These are phyloP conservation scores for Paramisgurnus dabryanus DNA, from an alignment of 2,113 vertebrate genomes.

Conservation along the genomic window DNA sequence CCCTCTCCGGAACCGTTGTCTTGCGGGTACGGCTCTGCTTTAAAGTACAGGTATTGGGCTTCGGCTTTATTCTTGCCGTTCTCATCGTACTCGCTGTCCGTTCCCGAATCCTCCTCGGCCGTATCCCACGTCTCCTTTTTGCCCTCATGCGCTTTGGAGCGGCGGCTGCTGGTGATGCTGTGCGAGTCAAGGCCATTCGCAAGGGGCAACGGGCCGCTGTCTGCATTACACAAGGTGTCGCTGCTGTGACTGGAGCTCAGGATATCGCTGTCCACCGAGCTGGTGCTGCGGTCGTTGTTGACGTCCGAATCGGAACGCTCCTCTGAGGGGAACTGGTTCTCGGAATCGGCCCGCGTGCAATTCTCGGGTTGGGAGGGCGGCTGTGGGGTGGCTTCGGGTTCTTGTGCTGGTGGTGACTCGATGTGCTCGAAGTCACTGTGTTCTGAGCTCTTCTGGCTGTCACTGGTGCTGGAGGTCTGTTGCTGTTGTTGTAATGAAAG, in stretches of 20 bases:
- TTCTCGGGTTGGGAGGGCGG: slow-evolving; percentile 75
- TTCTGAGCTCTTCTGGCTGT: slow-evolving; percentile 95
- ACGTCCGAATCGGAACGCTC: slow-evolving; percentile 95
- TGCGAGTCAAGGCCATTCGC: slow-evolving; percentile 96
- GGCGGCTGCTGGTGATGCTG: slow-evolving; percentile 96
- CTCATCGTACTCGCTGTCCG: slow-evolving; percentile 98
- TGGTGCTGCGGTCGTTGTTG: slow-evolving; percentile 97
- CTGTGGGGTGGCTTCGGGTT: slow-evolving; percentile 81
- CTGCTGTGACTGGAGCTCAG: slow-evolving; percentile 98
- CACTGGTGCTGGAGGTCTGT: slow-evolving; percentile 84
- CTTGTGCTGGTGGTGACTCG: slow-evolving; percentile 88
- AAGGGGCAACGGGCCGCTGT: slow-evolving; percentile 85
- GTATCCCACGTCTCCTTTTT: slow-evolving; percentile 99
- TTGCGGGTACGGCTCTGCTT: slow-evolving; percentile 81
- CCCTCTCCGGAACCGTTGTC: slow-evolving; percentile 82
- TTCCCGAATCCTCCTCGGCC: slow-evolving; percentile 96
- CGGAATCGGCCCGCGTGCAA: slow-evolving; percentile 69
- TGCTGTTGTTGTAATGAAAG: slow-evolving; percentile 83
- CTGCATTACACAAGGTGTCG: slow-evolving; percentile 95
- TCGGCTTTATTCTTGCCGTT: slow-evolving; percentile 91
- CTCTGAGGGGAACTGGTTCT: slow-evolving; percentile 85
- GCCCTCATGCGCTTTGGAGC: slow-evolving; percentile 95
- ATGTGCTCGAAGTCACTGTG: slow-evolving; percentile 94
- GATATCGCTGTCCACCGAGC: slow-evolving; percentile 98
- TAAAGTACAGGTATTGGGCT: slow-evolving; percentile 90